Percentiles rank a stretch among this genome's conserved stretches.
Evolutionary conservation across 2,797 vertebrate genomes (phyloP).

Genomic region (Channa striata): DNA sequence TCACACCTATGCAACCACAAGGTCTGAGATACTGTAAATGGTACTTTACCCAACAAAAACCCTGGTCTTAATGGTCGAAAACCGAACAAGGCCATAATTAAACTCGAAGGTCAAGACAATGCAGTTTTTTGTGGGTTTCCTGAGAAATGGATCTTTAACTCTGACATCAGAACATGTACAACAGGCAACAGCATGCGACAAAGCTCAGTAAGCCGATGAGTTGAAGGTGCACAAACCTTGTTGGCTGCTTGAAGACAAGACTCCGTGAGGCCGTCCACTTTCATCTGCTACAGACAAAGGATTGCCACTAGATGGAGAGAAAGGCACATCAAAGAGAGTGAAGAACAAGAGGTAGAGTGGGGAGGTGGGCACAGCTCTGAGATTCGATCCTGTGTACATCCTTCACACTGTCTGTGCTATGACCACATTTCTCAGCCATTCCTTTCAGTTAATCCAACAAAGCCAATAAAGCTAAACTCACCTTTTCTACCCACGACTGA

Average conservation of each 20-base stretch:
- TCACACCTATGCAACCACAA: too few species aligned
- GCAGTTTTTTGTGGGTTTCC: too few species aligned
- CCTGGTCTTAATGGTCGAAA: not conserved
- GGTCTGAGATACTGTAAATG: too few species aligned
- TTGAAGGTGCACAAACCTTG: conserved; percentile 57
- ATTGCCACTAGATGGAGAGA: conserved; percentile 78
- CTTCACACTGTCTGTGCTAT: conserved; percentile 39
- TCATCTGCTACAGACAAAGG: conserved; percentile 51
- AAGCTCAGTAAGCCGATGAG: not conserved
- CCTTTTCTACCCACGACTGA: conserved; percentile 24
- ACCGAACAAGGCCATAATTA: not conserved
- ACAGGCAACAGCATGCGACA: not conserved
- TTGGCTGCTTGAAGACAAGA: conserved; percentile 38
- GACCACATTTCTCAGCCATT: conserved; percentile 32
- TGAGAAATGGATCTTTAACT: too few species aligned
- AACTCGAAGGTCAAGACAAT: too few species aligned
- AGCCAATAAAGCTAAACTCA: conserved; percentile 38
- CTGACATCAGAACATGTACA: not conserved
- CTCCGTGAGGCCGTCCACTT: conserved; percentile 46
- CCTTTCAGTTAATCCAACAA: conserved; percentile 37
- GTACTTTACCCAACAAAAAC: not conserved
- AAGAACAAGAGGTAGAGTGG: not conserved
- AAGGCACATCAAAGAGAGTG: conserved; percentile 41
- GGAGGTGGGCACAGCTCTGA: conserved; percentile 1
- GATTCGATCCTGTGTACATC: conserved; percentile 25